Base-by-base conservation (phyloP, 1,140 invertebrate species). In the Cecropterus lyciades region DNA sequence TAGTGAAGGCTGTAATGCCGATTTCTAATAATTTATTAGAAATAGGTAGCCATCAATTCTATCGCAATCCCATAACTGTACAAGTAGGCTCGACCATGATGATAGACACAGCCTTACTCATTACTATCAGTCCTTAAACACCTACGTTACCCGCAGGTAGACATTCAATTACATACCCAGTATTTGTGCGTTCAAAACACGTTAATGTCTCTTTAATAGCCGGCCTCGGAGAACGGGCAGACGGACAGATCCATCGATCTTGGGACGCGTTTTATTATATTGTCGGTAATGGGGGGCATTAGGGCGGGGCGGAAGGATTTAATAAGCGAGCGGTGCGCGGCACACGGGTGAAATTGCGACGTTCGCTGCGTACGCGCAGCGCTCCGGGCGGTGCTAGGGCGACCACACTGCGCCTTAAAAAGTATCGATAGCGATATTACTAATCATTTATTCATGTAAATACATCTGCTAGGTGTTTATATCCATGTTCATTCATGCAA, bases 271-370 rank as follows among this genome's bases (percentile, higher is more conserved):
- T 85, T 87, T 86, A 87, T 88, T 87, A 88, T 85, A 86, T 85
- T 80, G 79, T 72, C 84, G 69, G 75, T 91, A 89, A 89, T 89
- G 82, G 76, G 72, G 65, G 79, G 75, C 77, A 91, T 91, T 91
- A 91, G 81, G 86, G 88, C 82, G 86, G 88, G 76, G 67, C 86
- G 77, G 77, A 71, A 80, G 85, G 84, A 84, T 85, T 88, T 89
- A 91, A 91, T 91, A 88, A 91, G 77, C 81, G 81, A 80, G 80
- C 88, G 86, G 85, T 78, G 78, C 57, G 63, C 71, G 51, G 62
- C 71, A 63, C 59, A 70, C 62, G 65, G 70, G 69, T 75, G 65
- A 82, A 84, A 81, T 86, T 84, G 84, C 82, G 78, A 77, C 71
- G 73, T 70, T 67, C 72, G 70, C 43, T 75, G 80, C 79, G 74